Evolutionary conservation across 2,113 vertebrate species (phyloP).

Genomic region (Campylomormyrus numenius): DNA sequence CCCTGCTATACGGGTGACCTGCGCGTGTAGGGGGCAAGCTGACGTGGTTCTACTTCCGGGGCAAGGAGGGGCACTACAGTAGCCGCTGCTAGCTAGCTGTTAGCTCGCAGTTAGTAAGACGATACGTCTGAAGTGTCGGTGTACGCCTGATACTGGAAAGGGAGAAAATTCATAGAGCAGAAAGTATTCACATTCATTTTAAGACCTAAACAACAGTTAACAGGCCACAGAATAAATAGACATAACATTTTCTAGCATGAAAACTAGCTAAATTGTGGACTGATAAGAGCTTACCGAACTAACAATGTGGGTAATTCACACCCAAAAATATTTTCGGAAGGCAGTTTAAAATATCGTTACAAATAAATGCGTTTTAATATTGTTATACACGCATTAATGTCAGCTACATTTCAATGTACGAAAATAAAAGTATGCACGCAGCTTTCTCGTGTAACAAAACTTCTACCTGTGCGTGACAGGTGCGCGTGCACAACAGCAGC

Average conservation of each 20-base stretch:
- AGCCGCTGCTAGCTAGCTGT: not conserved
- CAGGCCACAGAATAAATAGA: not conserved
- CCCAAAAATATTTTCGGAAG: not conserved
- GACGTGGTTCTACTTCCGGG: conserved; percentile 13
- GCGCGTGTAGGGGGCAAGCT: not conserved
- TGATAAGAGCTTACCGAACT: not conserved
- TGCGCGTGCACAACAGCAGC: conserved; percentile 13
- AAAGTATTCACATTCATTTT: not conserved
- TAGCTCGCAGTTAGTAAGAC: not conserved
- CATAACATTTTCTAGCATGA: not conserved
- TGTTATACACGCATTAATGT: not conserved
- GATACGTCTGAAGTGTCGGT: not conserved
- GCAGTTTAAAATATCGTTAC: not conserved
- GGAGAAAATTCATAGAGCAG: not conserved
- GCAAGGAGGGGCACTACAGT: not conserved
- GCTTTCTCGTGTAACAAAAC: not conserved
- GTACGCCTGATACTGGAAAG: not conserved
- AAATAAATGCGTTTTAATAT: not conserved
- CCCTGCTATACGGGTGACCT: not conserved
- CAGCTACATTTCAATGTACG: not conserved
- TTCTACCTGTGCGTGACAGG: not conserved
- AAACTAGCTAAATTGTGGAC: not conserved
- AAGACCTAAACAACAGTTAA: not conserved
- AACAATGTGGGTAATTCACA: not conserved
- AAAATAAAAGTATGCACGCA: not conserved